Percentiles rank a stretch among this genome's conserved stretches.
Conservation (phyloP, 2,888 invertebrate species). For the Pseudolycoriella hygida region DNA sequence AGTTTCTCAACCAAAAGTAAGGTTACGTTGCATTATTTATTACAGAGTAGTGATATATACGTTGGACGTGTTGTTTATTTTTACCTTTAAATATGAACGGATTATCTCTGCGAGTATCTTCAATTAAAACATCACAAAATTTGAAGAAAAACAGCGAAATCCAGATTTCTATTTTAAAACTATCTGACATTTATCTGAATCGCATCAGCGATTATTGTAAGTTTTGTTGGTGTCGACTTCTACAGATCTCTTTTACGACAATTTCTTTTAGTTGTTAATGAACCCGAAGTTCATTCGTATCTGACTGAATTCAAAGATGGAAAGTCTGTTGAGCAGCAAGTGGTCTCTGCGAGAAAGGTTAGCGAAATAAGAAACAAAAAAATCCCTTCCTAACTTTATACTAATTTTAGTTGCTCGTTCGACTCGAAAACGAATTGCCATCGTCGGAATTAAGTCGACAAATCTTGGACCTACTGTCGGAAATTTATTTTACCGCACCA, state of each 20-base stretch:
- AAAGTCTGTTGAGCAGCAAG: slow-evolving; percentile 17
- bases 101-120: neutral
- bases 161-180: neutral
- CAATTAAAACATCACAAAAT: neutral
- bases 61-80: too few species aligned
- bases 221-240: neutral
- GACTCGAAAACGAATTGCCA: neutral
- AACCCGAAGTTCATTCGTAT: neutral
- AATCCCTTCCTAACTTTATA: too few species aligned
- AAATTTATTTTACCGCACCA: slow-evolving; percentile 21
- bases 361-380: slow-evolving; percentile 1
- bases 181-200: neutral
- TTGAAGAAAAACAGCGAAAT: neutral
- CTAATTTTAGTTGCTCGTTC: neutral
- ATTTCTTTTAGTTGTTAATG: neutral
- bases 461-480: slow-evolving; percentile 19
- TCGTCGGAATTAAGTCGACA: neutral
- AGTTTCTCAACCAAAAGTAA: too few species aligned
- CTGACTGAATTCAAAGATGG: slow-evolving; percentile 14
- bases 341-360: slow-evolving; percentile 17
- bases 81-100: neutral
- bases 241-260: neutral
- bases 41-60: too few species aligned
- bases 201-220: neutral
- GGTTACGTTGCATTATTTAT: too few species aligned